Percentiles rank a stretch among this genome's conserved stretches.
Conservation (phyloP, 2,797 vertebrate species). For the Mycteria americana region DNA sequence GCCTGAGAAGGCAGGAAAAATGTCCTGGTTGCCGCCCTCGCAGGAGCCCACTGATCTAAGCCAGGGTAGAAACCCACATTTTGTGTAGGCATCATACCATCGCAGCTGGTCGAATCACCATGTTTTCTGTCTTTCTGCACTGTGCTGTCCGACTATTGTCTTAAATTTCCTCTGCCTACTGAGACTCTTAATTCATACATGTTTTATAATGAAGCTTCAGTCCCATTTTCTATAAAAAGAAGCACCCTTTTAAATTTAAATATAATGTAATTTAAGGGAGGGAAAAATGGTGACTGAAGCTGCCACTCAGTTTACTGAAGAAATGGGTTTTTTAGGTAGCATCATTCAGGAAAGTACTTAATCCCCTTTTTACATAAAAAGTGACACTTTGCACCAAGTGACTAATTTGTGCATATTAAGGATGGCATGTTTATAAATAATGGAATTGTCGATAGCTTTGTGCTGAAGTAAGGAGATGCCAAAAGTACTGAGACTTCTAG, state of each 20-base stretch:
- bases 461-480: slow-evolving; percentile 71
- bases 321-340: slow-evolving; percentile 7
- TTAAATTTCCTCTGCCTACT: background rate
- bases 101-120: background rate
- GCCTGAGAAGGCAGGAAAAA: background rate
- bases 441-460: slow-evolving; percentile 67
- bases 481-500: slow-evolving; percentile 67
- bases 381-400: slow-evolving; percentile 69
- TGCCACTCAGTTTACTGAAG: background rate
- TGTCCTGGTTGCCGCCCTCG: accelerated
- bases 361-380: slow-evolving; percentile 54
- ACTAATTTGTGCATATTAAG: slow-evolving; percentile 77
- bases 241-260: background rate
- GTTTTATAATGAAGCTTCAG: background rate
- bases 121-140: background rate
- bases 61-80: background rate
- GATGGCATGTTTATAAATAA: slow-evolving; percentile 81
- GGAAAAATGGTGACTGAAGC: background rate
- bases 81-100: accelerated
- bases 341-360: slow-evolving; percentile 60
- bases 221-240: background rate
- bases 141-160: background rate
- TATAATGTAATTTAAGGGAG: background rate
- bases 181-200: background rate
- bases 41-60: background rate